Evolutionary conservation across 2,113 vertebrate genomes (phyloP), one percentile per base, ranked within the genome.

Genomic region (Procavia capensis): DNA sequence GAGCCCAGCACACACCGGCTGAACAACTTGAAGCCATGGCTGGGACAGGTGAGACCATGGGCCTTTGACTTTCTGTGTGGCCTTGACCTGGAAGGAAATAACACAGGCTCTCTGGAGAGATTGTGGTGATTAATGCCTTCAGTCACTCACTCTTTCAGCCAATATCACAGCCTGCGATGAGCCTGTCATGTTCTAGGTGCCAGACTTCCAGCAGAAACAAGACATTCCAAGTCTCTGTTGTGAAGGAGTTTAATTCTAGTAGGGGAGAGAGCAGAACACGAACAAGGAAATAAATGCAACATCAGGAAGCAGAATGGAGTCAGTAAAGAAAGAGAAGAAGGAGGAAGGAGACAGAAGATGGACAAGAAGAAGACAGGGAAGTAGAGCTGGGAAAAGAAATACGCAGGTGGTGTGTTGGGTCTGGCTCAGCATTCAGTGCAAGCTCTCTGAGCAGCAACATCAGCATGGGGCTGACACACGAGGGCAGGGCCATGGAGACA

Each of bases 201-300:
- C 85, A 85, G 66, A 54, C 80, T 31, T 6, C 22, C 14, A 61
- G 47, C 41, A 16, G 13, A 34, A 79, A 41, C 14, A 31, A 17
- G 36, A 27, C 25, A 0, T 19, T 13, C 43, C 11, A 1, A 31
- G 24, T 50, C 41, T 80, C 81, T 87, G 76, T 85, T 45, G 36
- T 78, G 63, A 36, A 68, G 45, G 50, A 76, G 41, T 87, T 50
- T 93, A 59, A 66, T 91, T 61, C 81, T 68, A 10, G 70, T 70
- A 19, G 6, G 75, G n/a, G 74, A 93, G 50, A 47, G 39, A 34
- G 54, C 29, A 63, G 6, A 59, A 41, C 70, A 61, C 0, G 34
- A 39, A 81, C 29, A 54, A 72, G 54, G 61, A 88, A 90, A 80
- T 24, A 91, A 86, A 64, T 31, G 10, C 2, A n/a, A 59, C 6